Percentiles rank a stretch among this genome's conserved stretches.
These are phyloP conservation scores for Pseudopleuronectes americanus DNA, from an alignment of 2,797 vertebrate species.

Conservation along the genomic window DNA sequence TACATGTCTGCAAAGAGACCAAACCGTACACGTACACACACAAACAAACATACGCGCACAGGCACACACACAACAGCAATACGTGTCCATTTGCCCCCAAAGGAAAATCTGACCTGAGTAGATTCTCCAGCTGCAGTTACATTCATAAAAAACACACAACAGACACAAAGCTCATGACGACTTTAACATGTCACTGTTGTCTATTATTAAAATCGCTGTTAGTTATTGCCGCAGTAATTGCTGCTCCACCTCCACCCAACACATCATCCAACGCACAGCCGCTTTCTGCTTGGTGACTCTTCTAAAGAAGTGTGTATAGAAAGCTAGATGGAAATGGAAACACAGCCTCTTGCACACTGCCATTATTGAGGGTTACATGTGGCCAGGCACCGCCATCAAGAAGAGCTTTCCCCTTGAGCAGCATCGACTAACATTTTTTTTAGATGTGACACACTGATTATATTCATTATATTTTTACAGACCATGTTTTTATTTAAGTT, in stretches of 20 bases:
- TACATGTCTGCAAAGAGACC: neutral
- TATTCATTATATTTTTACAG: slow-evolving; percentile 12
- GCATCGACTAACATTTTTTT: slow-evolving; percentile 9
- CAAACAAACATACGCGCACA: slow-evolving; percentile 50
- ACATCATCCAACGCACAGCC: slow-evolving; percentile 8
- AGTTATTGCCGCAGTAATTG: neutral
- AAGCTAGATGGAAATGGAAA: slow-evolving; percentile 30
- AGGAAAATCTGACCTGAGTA: slow-evolving; percentile 13
- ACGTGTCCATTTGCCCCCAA: slow-evolving; percentile 13
- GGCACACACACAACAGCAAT: slow-evolving; percentile 9
- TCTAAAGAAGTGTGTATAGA: neutral
- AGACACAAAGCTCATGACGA: neutral
- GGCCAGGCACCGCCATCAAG: slow-evolving; percentile 40
- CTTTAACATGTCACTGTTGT: neutral
- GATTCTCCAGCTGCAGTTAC: neutral
- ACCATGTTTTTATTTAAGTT: too few species aligned
- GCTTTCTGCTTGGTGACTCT: slow-evolving; percentile 17
- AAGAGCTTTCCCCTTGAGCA: neutral
- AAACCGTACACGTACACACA: too few species aligned
- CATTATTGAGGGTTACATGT: slow-evolving; percentile 17
- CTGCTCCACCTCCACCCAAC: neutral
- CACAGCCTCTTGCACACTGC: slow-evolving; percentile 19
- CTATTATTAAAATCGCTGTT: neutral
- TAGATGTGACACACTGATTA: slow-evolving; percentile 31
- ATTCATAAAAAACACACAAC: neutral